Conservation (phyloP, 2,113 vertebrate genomes). For the Ahaetulla prasina region DNA sequence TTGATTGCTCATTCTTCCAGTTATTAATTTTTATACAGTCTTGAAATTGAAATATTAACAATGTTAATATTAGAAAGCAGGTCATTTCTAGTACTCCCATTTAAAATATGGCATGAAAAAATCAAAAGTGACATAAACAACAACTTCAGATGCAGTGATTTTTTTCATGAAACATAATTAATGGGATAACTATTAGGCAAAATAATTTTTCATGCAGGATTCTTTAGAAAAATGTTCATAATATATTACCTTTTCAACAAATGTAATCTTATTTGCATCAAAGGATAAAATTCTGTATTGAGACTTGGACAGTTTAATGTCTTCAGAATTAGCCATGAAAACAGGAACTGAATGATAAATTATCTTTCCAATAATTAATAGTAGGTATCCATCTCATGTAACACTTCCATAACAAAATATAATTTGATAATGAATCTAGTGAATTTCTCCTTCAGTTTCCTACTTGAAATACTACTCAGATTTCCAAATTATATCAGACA, state of each 20-base stretch:
- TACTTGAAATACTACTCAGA: conserved; percentile 70
- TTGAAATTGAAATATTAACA: not conserved
- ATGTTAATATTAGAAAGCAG: conserved; percentile 20
- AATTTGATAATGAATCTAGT: conserved; percentile 62
- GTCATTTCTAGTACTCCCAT: conserved; percentile 35
- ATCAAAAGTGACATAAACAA: conserved; percentile 42
- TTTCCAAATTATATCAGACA: conserved; percentile 68
- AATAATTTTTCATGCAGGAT: conserved; percentile 43
- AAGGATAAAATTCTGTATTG: not conserved
- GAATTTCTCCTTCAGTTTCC: conserved; percentile 64
- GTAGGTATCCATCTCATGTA: conserved; percentile 52
- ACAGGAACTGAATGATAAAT: conserved; percentile 51
- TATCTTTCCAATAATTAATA: conserved; percentile 49
- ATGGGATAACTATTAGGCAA: conserved; percentile 46
- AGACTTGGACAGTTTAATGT: conserved; percentile 43
- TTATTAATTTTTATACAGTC: not conserved
- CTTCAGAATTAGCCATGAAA: conserved; percentile 41
- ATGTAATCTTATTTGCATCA: conserved; percentile 33
- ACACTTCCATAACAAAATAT: conserved; percentile 62
- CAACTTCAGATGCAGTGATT: conserved; percentile 42
- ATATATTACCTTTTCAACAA: conserved; percentile 41
- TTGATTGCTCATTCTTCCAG: conserved; percentile 30
- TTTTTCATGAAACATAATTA: conserved; percentile 45
- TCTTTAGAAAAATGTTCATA: conserved; percentile 41
- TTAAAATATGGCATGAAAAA: conserved; percentile 47